Percentiles rank a stretch among this genome's conserved stretches.
These are phyloP conservation scores for Barypeithes pellucidus DNA, from an alignment of 2,888 invertebrate genomes.

Conservation along the genomic window DNA sequence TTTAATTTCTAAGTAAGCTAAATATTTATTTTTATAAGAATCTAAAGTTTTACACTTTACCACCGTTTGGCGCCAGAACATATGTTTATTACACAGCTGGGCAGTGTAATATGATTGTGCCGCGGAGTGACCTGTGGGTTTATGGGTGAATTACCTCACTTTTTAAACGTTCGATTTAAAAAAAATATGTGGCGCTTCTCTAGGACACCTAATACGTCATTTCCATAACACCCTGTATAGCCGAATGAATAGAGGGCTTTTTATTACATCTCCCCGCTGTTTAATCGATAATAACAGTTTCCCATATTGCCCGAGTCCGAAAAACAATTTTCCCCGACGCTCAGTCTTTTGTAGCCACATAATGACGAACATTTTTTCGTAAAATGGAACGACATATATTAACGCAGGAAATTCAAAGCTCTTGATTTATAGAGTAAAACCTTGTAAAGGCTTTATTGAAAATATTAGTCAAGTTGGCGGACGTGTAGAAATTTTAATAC, in stretches of 20 bases:
- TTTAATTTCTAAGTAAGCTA: too few species aligned
- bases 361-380: conserved; percentile 10
- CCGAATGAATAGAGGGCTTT: not conserved
- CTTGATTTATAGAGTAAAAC: conserved; percentile 6
- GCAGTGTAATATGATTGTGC: too few species aligned
- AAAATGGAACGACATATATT: conserved; percentile 18
- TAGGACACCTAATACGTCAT: too few species aligned
- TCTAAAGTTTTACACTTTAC: too few species aligned
- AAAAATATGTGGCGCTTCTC: too few species aligned
- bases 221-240: too few species aligned
- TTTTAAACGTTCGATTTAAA: too few species aligned
- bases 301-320: conserved; percentile 15
- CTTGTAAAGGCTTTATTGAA: not conserved
- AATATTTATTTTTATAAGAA: too few species aligned
- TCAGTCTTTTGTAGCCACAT: conserved; percentile 13
- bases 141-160: too few species aligned
- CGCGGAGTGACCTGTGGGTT: too few species aligned
- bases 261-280: not conserved
- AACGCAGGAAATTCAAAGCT: conserved; percentile 6
- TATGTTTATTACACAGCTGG: too few species aligned
- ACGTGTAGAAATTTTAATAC: conserved; percentile 1
- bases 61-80: too few species aligned
- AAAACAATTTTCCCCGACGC: conserved; percentile 14
- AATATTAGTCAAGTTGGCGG: not conserved
- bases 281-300: conserved; percentile 19